phyloP scores from a whole-genome alignment of 1,140 invertebrate species.

The Chironomus striatipennis region DNA sequence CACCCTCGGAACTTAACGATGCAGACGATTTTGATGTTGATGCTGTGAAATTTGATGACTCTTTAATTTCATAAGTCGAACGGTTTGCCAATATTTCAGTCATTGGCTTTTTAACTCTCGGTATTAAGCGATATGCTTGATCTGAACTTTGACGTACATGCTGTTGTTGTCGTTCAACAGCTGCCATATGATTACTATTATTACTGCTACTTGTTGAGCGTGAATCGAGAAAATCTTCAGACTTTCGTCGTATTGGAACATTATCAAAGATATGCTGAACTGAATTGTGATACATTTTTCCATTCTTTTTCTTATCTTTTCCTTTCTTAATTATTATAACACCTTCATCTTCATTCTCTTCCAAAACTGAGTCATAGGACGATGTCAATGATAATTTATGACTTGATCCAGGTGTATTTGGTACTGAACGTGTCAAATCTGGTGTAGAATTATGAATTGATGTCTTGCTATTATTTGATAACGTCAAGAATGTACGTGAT shows the following conservation, averaged over 20 bases:
- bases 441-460: slow-evolving; percentile 38
- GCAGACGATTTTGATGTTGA: neutral
- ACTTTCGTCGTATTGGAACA: slow-evolving; percentile 15
- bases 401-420: slow-evolving; percentile 17
- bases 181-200: neutral
- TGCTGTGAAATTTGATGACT: neutral
- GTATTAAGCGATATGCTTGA: neutral
- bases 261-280: neutral
- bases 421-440: slow-evolving; percentile 36
- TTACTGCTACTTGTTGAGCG: neutral
- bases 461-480: slow-evolving; percentile 24
- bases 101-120: slow-evolving; percentile 11
- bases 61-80: neutral
- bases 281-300: neutral
- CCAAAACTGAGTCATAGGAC: slow-evolving; percentile 22
- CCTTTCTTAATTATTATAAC: neutral
- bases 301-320: neutral
- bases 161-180: neutral
- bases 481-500: slow-evolving; percentile 43
- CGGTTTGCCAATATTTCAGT: neutral
- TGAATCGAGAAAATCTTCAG: slow-evolving; percentile 21
- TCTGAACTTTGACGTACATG: neutral
- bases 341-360: slow-evolving; percentile 23
- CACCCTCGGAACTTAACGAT: neutral
- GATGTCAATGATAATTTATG: neutral